Conservation (phyloP, 1,140 invertebrate species). For the Euglossa dilemma region DNA sequence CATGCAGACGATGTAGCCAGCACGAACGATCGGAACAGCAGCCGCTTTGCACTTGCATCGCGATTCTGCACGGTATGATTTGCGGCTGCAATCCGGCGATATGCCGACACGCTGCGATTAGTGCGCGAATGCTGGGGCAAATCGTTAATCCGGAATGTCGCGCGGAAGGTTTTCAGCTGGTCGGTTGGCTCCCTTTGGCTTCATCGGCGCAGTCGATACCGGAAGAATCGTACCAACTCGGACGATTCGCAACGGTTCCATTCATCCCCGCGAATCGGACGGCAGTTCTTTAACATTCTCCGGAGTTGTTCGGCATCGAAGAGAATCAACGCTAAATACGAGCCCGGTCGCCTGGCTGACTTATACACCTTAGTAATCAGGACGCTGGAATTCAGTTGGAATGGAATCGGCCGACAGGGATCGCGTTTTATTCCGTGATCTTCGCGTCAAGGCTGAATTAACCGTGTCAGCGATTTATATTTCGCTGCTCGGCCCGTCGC, state of each 20-base stretch:
- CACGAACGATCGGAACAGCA: not conserved
- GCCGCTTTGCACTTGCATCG: not conserved
- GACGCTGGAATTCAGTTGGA: not conserved
- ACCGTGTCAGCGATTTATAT: constrained; percentile 54
- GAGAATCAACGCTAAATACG: constrained; percentile 18
- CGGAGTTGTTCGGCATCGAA: not conserved
- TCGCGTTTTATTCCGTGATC: constrained; percentile 17
- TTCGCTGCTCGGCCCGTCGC: constrained; percentile 33
- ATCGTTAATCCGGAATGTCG: constrained; percentile 75
- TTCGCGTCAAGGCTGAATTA: constrained; percentile 23
- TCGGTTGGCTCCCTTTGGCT: constrained; percentile 77
- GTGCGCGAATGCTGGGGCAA: constrained; percentile 76
- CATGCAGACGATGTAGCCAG: not conserved
- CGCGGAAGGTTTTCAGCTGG: constrained; percentile 76
- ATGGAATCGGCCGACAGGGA: not conserved
- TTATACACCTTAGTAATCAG: not conserved
- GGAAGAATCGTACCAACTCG: constrained; percentile 57
- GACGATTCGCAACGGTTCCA: not conserved
- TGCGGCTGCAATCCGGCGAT: constrained; percentile 72
- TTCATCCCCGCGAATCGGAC: not conserved
- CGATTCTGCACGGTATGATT: constrained; percentile 72
- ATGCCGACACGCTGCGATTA: constrained; percentile 76
- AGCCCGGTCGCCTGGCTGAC: too few relatives aligned
- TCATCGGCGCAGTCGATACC: constrained; percentile 76
- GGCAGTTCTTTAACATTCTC: not conserved